Base-by-base conservation (phyloP, 2,113 vertebrate genomes). In the Cervus canadensis region DNA sequence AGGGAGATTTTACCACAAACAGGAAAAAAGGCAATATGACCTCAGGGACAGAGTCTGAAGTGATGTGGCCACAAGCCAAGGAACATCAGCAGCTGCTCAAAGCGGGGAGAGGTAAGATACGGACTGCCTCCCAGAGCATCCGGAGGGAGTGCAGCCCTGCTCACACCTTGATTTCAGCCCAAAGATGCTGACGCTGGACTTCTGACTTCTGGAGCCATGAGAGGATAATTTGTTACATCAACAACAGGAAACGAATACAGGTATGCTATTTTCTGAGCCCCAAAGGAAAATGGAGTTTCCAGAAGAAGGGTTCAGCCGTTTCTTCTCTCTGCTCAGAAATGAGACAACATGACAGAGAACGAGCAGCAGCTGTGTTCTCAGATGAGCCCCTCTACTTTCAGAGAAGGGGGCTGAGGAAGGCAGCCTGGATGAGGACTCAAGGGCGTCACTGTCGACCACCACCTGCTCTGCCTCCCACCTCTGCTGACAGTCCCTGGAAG, bases 61-160 rank as follows among this genome's bases (percentile, higher is more conserved):
- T 5, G 78, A 60, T 15, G 19, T 4, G 17, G 54, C 57, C 92
- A 48, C 50, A 54, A 71, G 54, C 71, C 40, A 89, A 91, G 76
- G 13, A 62, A 26, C 7, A 54, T 6, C 3, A 3, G 62, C 25
- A 50, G 88, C 52, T 8, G 6, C 64, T 26, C 36, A 56, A 59
- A 56, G 17, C 33, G 25, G n/a, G 8, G 59, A 25, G 54, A 91
- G 11, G 54, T 2, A 3, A 84, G 62, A 30, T 33, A 62, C 0
- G 1, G 57, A 28, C 33, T 21, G 36, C 3, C 50, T 43, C 30
- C 57, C 36, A 33, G 74, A n/a, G 26, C 17, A 33, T 17, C 7
- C 0, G 2, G 14, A 48, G 19, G 23, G 40, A 40, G 17, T 8
- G 10, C 1, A 17, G 45, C 16, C 54, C 74, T 87, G 3, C 33